Evolutionary conservation across 2,888 invertebrate genomes (phyloP), one percentile per base, ranked within the genome.

Genomic region (Yponomeuta sedellus): DNA sequence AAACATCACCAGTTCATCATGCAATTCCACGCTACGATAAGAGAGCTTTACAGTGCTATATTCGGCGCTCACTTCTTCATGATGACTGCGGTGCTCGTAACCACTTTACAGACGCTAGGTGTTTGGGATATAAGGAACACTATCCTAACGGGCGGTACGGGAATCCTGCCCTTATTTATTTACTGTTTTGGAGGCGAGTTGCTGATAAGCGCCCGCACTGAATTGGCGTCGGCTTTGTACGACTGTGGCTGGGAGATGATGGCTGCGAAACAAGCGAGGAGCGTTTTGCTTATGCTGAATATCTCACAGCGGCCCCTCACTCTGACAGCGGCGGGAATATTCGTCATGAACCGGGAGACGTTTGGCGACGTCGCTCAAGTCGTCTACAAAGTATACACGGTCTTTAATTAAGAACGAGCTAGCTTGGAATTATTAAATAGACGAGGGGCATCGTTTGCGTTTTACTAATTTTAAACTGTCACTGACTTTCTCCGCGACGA

Each of bases 141-240:
- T 0, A 73, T 82, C 52, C 64, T 85, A 61, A 79, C 84, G 0
- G 81, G 78, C 2, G 72, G 74, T 0, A 82, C 84, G 0, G 83
- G 79, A 10, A 75, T 79, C 11, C 73, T 81, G 72, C 85, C 85
- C 0, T 68, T 85, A 68, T 76, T 83, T 63, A 73, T 85, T 44
- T 85, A 85, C 68, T 85, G 85, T 70, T 85, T 84, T 57, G 85
- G 85, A 0, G 85, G 85, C 0, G 84, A 84, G 67, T 67, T 83
- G 68, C 69, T 85, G 44, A 77, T 81, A 68, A 73, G 75, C 1
- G 83, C 84, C 12, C 76, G 77, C 2, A 28, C 66, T 11, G 74
- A 78, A 28, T 78, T 83, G 81, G 74, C 79, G 0, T 44, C 65
- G 2, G 75, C 81, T 20, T 68, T 77, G 34, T 84, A 85, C 64